Evolutionary conservation across 2,888 invertebrate species (phyloP).

Genomic region (Arrhopalites spinosus): DNA sequence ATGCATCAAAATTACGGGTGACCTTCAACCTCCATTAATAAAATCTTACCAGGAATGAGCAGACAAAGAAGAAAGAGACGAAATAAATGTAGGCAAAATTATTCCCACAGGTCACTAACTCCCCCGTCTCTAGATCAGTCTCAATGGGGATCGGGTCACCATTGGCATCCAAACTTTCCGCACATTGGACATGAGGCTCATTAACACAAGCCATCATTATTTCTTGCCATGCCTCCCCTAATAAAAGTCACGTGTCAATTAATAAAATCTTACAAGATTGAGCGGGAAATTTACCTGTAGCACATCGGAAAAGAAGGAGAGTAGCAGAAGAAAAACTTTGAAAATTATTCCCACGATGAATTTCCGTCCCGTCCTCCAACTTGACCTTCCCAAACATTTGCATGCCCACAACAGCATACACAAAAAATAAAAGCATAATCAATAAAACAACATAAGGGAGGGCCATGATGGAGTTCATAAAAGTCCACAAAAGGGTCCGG

Average conservation of each 20-base stretch:
- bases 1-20: constrained; percentile 60
- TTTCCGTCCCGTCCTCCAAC: constrained; percentile 62
- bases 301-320: constrained; percentile 65
- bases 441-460: constrained; percentile 68
- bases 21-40: neutral
- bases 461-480: constrained; percentile 69
- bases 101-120: constrained; percentile 62
- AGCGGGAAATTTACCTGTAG: constrained; percentile 59
- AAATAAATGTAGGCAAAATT: constrained; percentile 67
- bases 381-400: constrained; percentile 67
- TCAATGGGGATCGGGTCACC: constrained; percentile 25
- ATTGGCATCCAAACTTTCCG: constrained; percentile 40
- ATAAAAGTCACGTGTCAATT: neutral
- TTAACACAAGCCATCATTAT: constrained; percentile 67
- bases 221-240: constrained; percentile 68
- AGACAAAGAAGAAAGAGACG: constrained; percentile 68
- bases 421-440: constrained; percentile 62
- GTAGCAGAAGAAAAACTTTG: constrained; percentile 68
- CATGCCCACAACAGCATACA: constrained; percentile 66
- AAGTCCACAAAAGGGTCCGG: constrained; percentile 69
- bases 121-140: constrained; percentile 58
- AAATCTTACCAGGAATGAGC: constrained; percentile 67
- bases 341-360: constrained; percentile 68
- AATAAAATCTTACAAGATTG: neutral
- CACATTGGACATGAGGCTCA: constrained; percentile 67